Conservation (phyloP, 35 echinoderm and acorn worm genomes). For the Apostichopus japonicus region DNA sequence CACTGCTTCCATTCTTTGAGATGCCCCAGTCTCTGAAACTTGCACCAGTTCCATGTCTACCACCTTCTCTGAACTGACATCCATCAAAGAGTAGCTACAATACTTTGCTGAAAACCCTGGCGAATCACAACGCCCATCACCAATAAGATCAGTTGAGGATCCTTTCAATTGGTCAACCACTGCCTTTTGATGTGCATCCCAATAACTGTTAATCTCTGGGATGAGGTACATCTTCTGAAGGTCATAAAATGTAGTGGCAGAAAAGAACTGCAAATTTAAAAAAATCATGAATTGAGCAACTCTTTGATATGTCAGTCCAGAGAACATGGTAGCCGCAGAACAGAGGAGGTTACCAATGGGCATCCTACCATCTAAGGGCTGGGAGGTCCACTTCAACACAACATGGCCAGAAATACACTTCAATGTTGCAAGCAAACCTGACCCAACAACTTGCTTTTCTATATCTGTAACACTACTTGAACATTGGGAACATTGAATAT, state of each 20-base stretch:
- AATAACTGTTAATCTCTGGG: conserved; percentile 36
- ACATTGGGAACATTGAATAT: too few species aligned
- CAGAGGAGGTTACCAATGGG: not conserved
- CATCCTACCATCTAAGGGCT: not conserved
- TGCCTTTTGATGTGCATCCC: not conserved
- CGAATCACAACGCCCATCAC: conserved; percentile 50
- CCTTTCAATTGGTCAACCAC: not conserved
- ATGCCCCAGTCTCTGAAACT: conserved; percentile 55
- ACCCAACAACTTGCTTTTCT: not conserved
- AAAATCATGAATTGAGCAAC: not conserved
- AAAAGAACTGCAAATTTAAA: conserved; percentile 1
- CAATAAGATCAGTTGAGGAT: not conserved
- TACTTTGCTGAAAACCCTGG: conserved; percentile 56
- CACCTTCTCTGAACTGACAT: conserved; percentile 2
- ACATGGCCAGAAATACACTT: conserved; percentile 1
- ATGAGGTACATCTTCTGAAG: conserved; percentile 39
- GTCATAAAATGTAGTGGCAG: conserved; percentile 22
- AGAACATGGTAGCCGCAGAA: not conserved
- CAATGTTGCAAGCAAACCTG: conserved; percentile 8
- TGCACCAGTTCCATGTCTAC: conserved; percentile 42
- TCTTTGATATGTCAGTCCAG: not conserved
- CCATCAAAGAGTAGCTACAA: conserved; percentile 55
- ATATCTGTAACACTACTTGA: too few species aligned
- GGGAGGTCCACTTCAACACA: conserved; percentile 9
- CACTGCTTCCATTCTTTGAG: conserved; percentile 61